phyloP scores from a whole-genome alignment of 1,140 invertebrate genomes.

The Papilio dardanus region DNA sequence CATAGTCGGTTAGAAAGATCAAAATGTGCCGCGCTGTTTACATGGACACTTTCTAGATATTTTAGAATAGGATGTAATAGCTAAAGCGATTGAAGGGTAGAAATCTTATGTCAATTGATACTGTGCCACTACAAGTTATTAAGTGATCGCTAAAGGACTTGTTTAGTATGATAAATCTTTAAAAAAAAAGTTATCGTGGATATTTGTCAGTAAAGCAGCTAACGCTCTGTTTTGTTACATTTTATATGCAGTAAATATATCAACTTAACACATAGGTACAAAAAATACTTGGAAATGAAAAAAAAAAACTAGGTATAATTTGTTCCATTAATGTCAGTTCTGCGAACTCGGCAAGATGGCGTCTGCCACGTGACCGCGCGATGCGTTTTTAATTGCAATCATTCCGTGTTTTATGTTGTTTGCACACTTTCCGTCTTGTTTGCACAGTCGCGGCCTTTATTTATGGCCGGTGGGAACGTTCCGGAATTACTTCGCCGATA shows the following conservation, averaged over 20 bases:
- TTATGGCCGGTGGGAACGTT: conserved; percentile 76
- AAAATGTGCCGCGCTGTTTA: neutral
- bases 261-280: conserved; percentile 5
- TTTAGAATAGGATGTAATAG: neutral
- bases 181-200: too few species aligned
- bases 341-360: conserved; percentile 64
- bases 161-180: too few species aligned
- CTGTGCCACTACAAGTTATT: too few species aligned
- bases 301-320: conserved; percentile 36
- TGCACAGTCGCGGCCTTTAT: conserved; percentile 68
- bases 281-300: conserved; percentile 27
- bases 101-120: too few species aligned
- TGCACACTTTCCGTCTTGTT: conserved; percentile 72
- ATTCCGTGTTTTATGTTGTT: conserved; percentile 81
- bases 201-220: too few species aligned
- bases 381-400: conserved; percentile 82
- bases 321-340: conserved; percentile 34
- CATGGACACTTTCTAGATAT: neutral
- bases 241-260: neutral
- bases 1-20: neutral
- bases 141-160: too few species aligned
- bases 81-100: too few species aligned
- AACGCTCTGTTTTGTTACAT: too few species aligned
- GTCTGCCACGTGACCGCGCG: conserved; percentile 67
- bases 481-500: conserved; percentile 55